phyloP scores from a whole-genome alignment of 2,113 vertebrate genomes.

The mouse (Mus musculus) region GRCm39 chr10:35594001-35594500 shows the following conservation, averaged over 20 bases:
- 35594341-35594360: neutral
- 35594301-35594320: neutral
- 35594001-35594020: too few species aligned
- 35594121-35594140: neutral
- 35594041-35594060: too few species aligned
- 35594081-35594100: too few species aligned
- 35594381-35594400: neutral
- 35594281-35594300: neutral
- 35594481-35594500: too few species aligned
- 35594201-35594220: neutral
- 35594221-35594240: neutral
- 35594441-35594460: neutral
- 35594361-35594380: neutral
- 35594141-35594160: neutral
- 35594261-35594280: neutral
- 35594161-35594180: neutral
- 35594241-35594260: neutral
- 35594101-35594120: too few species aligned
- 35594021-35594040: too few species aligned
- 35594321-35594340: neutral
- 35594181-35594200: neutral
- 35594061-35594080: too few species aligned
- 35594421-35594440: neutral
- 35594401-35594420: neutral
- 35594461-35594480: neutral